Evolutionary conservation across 2,113 vertebrate species (phyloP).

Genomic region (Oophaga pumilio): DNA sequence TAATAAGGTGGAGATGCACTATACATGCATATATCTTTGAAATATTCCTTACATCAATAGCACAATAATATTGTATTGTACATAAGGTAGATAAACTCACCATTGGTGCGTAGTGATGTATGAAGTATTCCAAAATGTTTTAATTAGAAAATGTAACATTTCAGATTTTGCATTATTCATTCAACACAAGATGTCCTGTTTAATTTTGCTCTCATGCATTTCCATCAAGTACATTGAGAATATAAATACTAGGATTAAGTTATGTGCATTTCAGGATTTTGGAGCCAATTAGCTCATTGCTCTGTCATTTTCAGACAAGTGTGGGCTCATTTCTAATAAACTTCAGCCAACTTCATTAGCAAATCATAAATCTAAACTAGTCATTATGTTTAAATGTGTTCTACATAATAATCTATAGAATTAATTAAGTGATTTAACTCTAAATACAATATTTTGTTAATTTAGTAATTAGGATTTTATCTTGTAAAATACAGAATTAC

Average conservation of each 20-base stretch:
- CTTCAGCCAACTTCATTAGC: constrained; percentile 43
- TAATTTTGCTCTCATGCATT: constrained; percentile 40
- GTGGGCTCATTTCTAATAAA: constrained; percentile 10
- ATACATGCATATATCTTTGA: too few relatives aligned
- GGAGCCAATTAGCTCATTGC: constrained; percentile 42
- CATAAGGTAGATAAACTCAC: background rate
- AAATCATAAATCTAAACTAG: constrained; percentile 48
- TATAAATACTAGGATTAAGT: constrained; percentile 43
- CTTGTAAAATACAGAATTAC: background rate
- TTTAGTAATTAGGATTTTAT: background rate
- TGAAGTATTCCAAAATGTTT: background rate
- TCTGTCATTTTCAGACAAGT: constrained; percentile 40
- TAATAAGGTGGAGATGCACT: too few relatives aligned
- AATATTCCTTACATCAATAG: too few relatives aligned
- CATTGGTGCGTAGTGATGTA: background rate
- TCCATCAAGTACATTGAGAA: constrained; percentile 14
- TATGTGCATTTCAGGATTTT: constrained; percentile 48
- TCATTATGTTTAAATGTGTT: background rate
- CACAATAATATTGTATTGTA: too few relatives aligned
- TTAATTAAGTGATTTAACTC: background rate
- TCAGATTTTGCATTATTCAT: constrained; percentile 44
- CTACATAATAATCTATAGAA: background rate
- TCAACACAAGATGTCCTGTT: constrained; percentile 9
- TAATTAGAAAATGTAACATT: background rate
- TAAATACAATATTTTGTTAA: background rate